phyloP scores from a whole-genome alignment of 2,113 vertebrate species.

The Antechinus stuartii region DNA sequence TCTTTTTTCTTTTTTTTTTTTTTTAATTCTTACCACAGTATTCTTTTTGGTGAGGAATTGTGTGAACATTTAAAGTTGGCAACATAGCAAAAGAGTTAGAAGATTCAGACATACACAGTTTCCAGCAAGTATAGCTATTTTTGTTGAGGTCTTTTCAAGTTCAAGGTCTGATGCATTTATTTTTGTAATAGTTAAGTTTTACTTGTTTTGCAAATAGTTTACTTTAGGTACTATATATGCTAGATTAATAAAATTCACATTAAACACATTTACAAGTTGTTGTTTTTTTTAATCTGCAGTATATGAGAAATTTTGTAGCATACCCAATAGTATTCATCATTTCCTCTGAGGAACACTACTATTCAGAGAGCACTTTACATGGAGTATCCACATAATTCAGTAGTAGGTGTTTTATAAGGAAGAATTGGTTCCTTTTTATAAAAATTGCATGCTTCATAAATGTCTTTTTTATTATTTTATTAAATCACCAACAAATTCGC shows the following conservation, averaged over 20 bases:
- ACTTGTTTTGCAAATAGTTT: background rate
- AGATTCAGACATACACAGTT: background rate
- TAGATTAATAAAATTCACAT: background rate
- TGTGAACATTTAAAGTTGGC: background rate
- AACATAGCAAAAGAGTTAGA: background rate
- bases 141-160: background rate
- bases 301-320: background rate
- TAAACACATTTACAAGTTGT: background rate
- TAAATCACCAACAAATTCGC: background rate
- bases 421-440: background rate
- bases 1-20: background rate
- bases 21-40: background rate
- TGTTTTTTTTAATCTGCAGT: background rate
- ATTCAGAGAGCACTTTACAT: background rate
- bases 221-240: background rate
- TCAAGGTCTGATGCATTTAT: background rate
- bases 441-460: background rate
- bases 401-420: background rate
- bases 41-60: background rate
- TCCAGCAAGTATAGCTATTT: background rate
- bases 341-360: background rate
- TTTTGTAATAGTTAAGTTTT: background rate
- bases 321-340: background rate
- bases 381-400: background rate
- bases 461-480: background rate